A percentile compares a stretch with the other conserved stretches of the same genome.
Evolutionary conservation across 2,113 vertebrate species (phyloP).

Genomic region (Lynx canadensis): DNA sequence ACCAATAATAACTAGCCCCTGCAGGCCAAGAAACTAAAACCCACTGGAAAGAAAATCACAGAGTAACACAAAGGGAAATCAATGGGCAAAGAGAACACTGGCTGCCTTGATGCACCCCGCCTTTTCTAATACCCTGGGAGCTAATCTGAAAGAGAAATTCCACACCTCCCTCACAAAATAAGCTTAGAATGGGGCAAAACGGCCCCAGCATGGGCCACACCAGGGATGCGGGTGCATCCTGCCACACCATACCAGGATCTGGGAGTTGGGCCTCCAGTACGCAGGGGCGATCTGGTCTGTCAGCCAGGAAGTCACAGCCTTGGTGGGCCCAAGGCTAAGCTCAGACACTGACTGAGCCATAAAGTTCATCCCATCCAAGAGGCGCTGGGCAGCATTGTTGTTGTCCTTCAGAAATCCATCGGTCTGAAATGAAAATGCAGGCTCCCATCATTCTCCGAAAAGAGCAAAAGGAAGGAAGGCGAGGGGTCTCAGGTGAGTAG

Average conservation of each 20-base stretch:
- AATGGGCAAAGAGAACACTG: background rate
- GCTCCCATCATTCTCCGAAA: background rate
- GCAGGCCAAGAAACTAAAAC: background rate
- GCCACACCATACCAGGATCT: slow-evolving; percentile 90
- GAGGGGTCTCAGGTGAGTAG: background rate
- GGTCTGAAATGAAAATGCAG: slow-evolving; percentile 85
- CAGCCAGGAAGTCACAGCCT: slow-evolving; percentile 97
- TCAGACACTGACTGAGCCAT: slow-evolving; percentile 98
- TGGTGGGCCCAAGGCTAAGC: slow-evolving; percentile 97
- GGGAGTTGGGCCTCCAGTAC: slow-evolving; percentile 98
- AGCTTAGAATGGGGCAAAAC: background rate
- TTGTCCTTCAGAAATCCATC: slow-evolving; percentile 98
- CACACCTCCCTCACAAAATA: background rate
- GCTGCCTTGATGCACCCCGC: background rate
- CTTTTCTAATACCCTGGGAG: background rate
- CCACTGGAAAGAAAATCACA: background rate
- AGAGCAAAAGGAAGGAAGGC: background rate
- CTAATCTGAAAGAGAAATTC: background rate
- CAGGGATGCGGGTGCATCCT: background rate
- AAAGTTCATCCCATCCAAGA: slow-evolving; percentile 97
- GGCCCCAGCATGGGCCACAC: rapidly evolving
- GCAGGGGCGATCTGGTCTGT: slow-evolving; percentile 99
- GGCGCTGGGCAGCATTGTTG: slow-evolving; percentile 97
- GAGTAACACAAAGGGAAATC: background rate
- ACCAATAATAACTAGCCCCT: background rate